Base-by-base conservation (phyloP, 2,888 invertebrate species). In the Cataglyphis albicans region DNA sequence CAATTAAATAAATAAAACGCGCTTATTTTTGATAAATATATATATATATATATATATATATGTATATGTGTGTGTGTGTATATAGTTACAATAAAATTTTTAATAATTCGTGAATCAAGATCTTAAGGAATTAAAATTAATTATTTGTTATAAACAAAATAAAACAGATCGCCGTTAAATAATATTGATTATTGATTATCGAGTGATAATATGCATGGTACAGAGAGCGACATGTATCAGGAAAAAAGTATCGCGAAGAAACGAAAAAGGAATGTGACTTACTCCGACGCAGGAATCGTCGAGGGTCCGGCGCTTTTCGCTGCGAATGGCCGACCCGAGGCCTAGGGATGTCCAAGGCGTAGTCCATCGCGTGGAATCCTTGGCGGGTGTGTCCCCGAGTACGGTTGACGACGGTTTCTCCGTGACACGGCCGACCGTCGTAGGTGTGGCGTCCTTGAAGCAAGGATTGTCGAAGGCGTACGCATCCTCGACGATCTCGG, bases 381-480 rank as follows among this genome's bases (percentile, higher is more conserved):
- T 92, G 25, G 88, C 84, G 32, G 89, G 81, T 72, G 91, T 85
- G 81, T 92, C 84, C 72, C 82, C 84, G 41, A 91, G 86, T n/a
- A 91, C 74, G 25, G 73, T 83, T 0, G 89, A 92, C n/a, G 92
- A 81, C 5, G 93, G 90, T 61, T 91, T 90, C 5, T 93, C 94
- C 76, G 92, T 88, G 80, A 90, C 91, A 70, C 93, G 90, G 5
- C 94, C 95, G 18, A 94, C 94, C 91, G 86, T 61, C 93, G 93
- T 90, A 94, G 95, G 87, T 1, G 94, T 93, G 6, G 92, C 92
- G 85, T 94, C 94, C 64, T 96, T 96, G 95, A 97, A 97, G 82
- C 97, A 97, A 25, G 97, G 97, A 95, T 97, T 97, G 94, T 97
- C 97, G 94, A 97, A 97, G 0, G 97, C 97, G 93, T 96, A 97